Conservation (phyloP, 2,797 vertebrate genomes). For the Hirundo rustica region DNA sequence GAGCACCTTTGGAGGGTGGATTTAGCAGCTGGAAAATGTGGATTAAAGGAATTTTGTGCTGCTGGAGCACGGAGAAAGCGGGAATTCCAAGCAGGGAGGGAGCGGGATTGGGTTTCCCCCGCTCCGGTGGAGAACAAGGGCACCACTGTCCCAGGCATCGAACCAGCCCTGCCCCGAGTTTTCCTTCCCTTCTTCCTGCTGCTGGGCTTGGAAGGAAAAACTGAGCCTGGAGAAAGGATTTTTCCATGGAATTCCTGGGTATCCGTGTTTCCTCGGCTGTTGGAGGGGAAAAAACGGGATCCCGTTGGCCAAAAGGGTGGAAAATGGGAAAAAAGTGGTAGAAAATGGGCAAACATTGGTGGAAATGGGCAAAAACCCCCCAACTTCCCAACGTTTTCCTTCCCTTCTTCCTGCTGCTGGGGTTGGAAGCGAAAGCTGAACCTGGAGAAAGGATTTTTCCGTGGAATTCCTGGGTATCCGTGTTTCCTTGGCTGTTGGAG, state of each 20-base stretch:
- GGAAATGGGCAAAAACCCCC: too few species aligned
- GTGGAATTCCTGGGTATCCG: too few species aligned
- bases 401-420: neutral
- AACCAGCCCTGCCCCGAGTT: neutral
- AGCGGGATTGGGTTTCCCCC: neutral
- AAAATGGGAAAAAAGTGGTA: neutral
- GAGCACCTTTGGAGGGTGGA: neutral
- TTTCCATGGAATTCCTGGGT: accelerated
- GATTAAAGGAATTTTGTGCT: neutral
- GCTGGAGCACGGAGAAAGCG: neutral
- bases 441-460: neutral
- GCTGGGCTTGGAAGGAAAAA: neutral
- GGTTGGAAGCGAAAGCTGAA: neutral
- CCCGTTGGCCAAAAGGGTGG: neutral
- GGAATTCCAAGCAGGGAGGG: neutral
- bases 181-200: neutral
- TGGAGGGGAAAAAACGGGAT: accelerated
- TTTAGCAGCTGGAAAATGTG: neutral
- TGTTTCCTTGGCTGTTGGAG: too few species aligned
- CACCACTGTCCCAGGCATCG: neutral
- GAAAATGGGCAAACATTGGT: too few species aligned
- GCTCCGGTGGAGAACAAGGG: neutral
- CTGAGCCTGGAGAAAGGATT: neutral
- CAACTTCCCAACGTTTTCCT: too few species aligned
- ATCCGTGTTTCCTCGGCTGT: accelerated